Percentiles rank a stretch among this genome's conserved stretches.
These are phyloP conservation scores for Leucophenga montana DNA, from an alignment of 2,888 invertebrate species.

Conservation along the genomic window DNA sequence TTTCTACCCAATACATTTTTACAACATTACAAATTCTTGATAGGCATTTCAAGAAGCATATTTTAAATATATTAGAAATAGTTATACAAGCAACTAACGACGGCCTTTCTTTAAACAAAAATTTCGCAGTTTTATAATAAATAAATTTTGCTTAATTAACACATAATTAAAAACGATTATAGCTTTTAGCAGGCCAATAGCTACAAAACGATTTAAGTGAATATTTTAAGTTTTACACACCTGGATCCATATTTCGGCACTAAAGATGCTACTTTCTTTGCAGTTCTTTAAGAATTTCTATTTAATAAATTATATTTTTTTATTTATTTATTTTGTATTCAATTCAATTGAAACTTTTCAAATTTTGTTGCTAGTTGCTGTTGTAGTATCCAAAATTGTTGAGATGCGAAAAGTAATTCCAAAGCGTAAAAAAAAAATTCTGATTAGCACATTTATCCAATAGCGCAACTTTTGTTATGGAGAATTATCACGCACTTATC, in stretches of 20 bases:
- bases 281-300: not conserved
- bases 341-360: not conserved
- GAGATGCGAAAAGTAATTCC: too few relatives aligned
- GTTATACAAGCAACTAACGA: not conserved
- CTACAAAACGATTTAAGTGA: not conserved
- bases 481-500: slow-evolving; percentile 69
- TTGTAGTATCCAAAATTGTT: too few relatives aligned
- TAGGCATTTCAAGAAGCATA: too few relatives aligned
- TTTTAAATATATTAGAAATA: too few relatives aligned
- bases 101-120: not conserved
- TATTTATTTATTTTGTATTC: slow-evolving; percentile 60
- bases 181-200: slow-evolving; percentile 4
- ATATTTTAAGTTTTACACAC: slow-evolving; percentile 39
- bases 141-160: slow-evolving; percentile 15
- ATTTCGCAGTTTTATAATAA: slow-evolving; percentile 16
- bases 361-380: too few relatives aligned
- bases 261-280: slow-evolving; percentile 36
- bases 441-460: slow-evolving; percentile 60
- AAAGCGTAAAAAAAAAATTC: slow-evolving; percentile 42
- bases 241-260: slow-evolving; percentile 57
- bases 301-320: slow-evolving; percentile 48
- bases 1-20: too few relatives aligned
- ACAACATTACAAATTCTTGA: too few relatives aligned
- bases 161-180: slow-evolving; percentile 20
- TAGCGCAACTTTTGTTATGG: slow-evolving; percentile 49